Conservation (phyloP, 2,113 vertebrate genomes). For the Grus americana region DNA sequence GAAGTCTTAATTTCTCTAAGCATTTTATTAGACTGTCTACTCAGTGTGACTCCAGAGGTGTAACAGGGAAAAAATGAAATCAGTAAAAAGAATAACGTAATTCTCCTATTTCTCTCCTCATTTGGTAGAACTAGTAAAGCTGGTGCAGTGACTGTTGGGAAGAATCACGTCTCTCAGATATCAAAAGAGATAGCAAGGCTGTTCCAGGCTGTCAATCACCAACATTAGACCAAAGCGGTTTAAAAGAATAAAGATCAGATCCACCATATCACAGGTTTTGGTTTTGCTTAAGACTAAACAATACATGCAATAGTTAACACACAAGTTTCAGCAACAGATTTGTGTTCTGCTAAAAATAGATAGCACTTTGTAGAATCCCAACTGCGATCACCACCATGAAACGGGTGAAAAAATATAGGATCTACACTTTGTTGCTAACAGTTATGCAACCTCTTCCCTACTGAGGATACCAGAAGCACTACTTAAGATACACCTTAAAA, state of each 20-base stretch:
- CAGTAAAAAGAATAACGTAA: background rate
- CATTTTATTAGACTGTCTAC: background rate
- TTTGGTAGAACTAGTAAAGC: background rate
- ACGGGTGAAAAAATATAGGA: background rate
- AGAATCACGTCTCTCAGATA: slow-evolving; percentile 7
- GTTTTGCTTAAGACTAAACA: background rate
- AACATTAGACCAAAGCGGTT: background rate
- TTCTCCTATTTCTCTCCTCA: background rate
- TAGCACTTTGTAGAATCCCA: background rate
- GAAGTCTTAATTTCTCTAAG: background rate
- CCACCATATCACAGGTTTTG: background rate
- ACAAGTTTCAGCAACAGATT: background rate
- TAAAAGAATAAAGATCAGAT: background rate
- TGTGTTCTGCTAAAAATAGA: background rate
- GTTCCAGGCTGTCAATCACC: background rate
- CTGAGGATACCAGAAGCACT: background rate
- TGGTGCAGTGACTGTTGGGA: background rate
- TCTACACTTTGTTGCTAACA: background rate
- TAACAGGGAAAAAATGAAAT: background rate
- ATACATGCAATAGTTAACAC: background rate
- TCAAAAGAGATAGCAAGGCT: background rate
- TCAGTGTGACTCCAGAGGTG: background rate
- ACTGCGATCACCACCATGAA: background rate
- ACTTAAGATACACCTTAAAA: background rate
- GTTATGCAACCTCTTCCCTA: background rate